Percentiles rank a stretch among this genome's conserved stretches.
Evolutionary conservation across 1,140 invertebrate species (phyloP).

Genomic region (Diuraphis noxia): DNA sequence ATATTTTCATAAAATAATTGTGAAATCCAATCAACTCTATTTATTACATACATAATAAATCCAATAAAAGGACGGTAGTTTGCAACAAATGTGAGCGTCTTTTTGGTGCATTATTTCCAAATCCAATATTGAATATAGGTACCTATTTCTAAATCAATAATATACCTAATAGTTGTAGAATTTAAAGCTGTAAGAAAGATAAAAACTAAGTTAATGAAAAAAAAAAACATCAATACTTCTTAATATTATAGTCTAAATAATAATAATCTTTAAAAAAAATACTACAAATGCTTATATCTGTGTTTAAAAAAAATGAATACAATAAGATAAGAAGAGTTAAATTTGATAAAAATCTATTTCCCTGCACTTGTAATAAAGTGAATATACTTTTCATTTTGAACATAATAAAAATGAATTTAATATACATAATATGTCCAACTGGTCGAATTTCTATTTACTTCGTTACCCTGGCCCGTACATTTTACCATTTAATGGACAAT

Average conservation of each 20-base stretch:
- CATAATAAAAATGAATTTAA: not conserved
- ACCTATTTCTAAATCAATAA: not conserved
- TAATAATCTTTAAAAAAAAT: too few species aligned
- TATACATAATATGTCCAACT: not conserved
- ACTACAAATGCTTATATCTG: too few species aligned
- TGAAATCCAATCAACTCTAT: not conserved
- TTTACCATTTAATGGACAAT: constrained; percentile 20
- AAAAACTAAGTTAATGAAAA: not conserved
- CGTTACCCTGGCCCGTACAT: not conserved
- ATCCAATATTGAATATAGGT: not conserved
- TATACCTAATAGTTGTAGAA: not conserved
- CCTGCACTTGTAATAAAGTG: too few species aligned
- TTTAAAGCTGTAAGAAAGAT: not conserved
- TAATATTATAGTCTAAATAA: not conserved
- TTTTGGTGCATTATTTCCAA: not conserved
- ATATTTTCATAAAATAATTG: not conserved
- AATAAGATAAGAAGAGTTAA: not conserved
- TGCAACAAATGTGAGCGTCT: not conserved
- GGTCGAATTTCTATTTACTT: constrained; percentile 1
- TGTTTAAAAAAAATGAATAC: too few species aligned
- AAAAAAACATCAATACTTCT: not conserved
- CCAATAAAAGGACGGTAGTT: not conserved
- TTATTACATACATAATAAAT: not conserved
- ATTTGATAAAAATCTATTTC: not conserved
- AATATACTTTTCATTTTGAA: not conserved